Conservation (phyloP, 2,888 invertebrate genomes). For the Acanthosoma haemorrhoidale region DNA sequence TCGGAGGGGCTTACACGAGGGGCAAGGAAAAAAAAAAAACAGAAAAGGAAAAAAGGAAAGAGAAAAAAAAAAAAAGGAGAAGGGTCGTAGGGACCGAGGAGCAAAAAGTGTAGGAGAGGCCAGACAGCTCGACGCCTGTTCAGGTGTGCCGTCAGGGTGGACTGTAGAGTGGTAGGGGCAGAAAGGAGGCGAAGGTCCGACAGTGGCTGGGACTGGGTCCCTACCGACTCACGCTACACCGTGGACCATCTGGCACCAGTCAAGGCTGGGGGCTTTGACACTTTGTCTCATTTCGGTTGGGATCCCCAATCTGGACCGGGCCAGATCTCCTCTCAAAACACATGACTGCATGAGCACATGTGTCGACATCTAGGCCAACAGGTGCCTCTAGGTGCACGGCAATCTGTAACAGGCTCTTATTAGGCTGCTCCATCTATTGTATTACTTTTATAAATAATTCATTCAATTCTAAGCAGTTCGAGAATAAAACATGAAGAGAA, state of each 20-base stretch:
- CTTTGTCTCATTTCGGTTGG: conserved; percentile 10
- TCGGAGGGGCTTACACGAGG: conserved; percentile 18
- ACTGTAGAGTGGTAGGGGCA: background rate
- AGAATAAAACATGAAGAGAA: no score
- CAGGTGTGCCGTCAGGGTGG: conserved; percentile 30
- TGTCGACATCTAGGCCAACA: conserved; percentile 10
- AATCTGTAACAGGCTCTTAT: no score
- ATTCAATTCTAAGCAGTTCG: no score
- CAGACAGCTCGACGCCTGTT: conserved; percentile 35
- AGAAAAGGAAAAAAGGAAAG: background rate
- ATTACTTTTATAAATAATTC: no score
- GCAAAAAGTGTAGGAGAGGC: conserved; percentile 23
- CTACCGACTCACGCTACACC: background rate
- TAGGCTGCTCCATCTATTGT: no score
- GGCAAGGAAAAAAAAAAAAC: conserved; percentile 9
- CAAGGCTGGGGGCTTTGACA: conserved; percentile 3
- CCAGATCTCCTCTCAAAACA: conserved; percentile 1
- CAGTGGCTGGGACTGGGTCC: background rate
- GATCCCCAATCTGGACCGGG: background rate
- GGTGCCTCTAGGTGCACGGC: background rate
- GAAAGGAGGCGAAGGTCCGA: background rate
- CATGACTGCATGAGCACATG: background rate
- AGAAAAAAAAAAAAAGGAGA: conserved; percentile 1
- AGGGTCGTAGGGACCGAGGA: conserved; percentile 1
- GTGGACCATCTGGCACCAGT: conserved; percentile 9